Conservation (phyloP, 2,113 vertebrate species). For the Todiramphus chloris region DNA sequence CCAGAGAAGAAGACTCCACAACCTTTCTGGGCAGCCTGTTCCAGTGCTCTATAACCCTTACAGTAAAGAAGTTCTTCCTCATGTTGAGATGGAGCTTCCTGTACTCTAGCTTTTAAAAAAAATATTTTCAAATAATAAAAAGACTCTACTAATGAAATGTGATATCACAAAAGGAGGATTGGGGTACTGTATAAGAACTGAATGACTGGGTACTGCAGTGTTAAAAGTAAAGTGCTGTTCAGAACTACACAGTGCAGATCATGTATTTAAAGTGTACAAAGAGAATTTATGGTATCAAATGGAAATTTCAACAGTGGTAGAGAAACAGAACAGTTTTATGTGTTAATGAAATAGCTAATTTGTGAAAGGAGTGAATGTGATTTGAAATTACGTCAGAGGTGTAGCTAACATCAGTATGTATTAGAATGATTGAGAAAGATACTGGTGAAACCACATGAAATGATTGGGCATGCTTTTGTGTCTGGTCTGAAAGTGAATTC, state of each 20-base stretch:
- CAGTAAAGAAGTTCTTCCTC: no score
- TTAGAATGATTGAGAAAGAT: neutral
- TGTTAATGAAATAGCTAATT: neutral
- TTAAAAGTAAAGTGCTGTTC: neutral
- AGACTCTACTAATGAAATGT: neutral
- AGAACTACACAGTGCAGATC: neutral
- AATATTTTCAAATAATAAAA: neutral
- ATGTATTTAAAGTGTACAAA: neutral
- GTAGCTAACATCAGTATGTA: neutral
- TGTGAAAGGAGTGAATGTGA: neutral
- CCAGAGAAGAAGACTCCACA: no score
- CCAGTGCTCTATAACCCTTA: no score
- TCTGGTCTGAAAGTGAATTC: neutral
- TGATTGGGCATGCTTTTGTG: neutral
- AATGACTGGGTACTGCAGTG: neutral
- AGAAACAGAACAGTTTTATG: neutral
- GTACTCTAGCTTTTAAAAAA: neutral
- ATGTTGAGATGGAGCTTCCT: no score
- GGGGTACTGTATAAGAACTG: neutral
- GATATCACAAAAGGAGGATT: neutral
- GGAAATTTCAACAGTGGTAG: neutral
- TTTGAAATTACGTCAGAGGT: neutral
- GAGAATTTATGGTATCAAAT: neutral
- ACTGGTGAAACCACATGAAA: neutral
- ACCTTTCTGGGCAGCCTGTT: no score